Evolutionary conservation across 2,888 invertebrate species (phyloP).

Genomic region (Caenorhabditis sp.): DNA sequence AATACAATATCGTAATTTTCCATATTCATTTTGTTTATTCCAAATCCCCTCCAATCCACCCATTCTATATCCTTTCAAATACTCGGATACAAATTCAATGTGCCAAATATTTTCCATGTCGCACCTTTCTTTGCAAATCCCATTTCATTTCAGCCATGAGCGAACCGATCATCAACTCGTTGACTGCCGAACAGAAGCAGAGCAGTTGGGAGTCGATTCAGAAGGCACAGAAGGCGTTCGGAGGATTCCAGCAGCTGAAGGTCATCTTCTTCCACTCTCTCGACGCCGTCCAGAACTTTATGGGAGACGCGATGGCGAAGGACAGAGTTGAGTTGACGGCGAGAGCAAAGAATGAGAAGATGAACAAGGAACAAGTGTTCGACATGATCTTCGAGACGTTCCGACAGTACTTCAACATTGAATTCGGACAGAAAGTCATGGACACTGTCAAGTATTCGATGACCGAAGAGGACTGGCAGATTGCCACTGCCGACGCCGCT

Average conservation of each 20-base stretch:
- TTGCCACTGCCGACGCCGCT: constrained; percentile 57
- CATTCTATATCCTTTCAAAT: background rate
- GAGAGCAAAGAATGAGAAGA: constrained; percentile 31
- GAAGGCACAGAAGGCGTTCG: constrained; percentile 52
- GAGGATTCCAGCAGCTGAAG: constrained; percentile 59
- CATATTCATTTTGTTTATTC: too few species aligned
- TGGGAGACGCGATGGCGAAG: constrained; percentile 58
- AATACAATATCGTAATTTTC: constrained; percentile 16
- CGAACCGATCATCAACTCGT: constrained; percentile 29
- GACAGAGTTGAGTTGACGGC: constrained; percentile 48
- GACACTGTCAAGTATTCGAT: constrained; percentile 63
- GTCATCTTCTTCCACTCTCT: constrained; percentile 60
- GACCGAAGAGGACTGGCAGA: constrained; percentile 52
- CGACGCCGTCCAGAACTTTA: constrained; percentile 58
- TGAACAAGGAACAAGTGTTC: constrained; percentile 30
- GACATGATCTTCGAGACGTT: constrained; percentile 47
- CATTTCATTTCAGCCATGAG: constrained; percentile 25
- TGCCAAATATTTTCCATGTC: background rate
- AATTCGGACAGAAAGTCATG: constrained; percentile 62
- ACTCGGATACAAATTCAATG: background rate
- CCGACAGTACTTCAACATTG: constrained; percentile 57
- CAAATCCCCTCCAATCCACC: background rate
- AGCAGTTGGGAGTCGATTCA: constrained; percentile 57
- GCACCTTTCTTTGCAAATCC: background rate
- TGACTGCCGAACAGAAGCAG: constrained; percentile 33